Conservation (phyloP, 2,113 vertebrate species). For the Malurus alboscapulatus region DNA sequence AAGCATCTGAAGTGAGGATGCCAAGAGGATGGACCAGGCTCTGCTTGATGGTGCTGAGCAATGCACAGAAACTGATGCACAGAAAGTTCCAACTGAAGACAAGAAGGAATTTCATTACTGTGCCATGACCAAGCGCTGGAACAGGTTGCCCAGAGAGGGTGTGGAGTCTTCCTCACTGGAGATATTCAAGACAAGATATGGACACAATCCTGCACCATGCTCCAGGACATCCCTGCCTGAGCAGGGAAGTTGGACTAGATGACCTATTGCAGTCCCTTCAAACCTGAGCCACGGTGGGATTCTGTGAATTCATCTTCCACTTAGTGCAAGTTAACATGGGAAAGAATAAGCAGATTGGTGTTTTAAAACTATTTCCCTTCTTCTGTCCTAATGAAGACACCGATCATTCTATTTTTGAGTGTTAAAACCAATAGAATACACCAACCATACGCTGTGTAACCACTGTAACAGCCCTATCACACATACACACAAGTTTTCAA, state of each 20-base stretch:
- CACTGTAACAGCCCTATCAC: not conserved
- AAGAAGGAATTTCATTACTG: not conserved
- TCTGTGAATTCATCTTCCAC: not conserved
- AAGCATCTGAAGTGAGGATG: not conserved
- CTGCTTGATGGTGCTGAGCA: not conserved
- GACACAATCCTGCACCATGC: not conserved
- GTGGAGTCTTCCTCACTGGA: not conserved
- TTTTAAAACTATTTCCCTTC: not conserved
- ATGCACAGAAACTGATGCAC: not conserved
- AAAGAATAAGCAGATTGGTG: not conserved
- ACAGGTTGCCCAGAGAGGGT: not conserved
- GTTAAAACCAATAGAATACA: not conserved
- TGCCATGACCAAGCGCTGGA: too few species aligned
- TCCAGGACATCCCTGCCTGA: not conserved
- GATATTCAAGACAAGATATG: not conserved
- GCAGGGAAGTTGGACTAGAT: not conserved
- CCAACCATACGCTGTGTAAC: not conserved
- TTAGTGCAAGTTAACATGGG: not conserved
- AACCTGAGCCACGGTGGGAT: not conserved
- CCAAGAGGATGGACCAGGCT: not conserved
- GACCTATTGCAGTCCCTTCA: not conserved
- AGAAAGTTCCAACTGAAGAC: not conserved
- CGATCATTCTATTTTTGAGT: not conserved
- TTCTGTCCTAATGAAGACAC: not conserved
- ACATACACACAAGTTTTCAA: not conserved